Base-by-base conservation (phyloP, 2,797 vertebrate genomes). In the Lates japonicus region DNA sequence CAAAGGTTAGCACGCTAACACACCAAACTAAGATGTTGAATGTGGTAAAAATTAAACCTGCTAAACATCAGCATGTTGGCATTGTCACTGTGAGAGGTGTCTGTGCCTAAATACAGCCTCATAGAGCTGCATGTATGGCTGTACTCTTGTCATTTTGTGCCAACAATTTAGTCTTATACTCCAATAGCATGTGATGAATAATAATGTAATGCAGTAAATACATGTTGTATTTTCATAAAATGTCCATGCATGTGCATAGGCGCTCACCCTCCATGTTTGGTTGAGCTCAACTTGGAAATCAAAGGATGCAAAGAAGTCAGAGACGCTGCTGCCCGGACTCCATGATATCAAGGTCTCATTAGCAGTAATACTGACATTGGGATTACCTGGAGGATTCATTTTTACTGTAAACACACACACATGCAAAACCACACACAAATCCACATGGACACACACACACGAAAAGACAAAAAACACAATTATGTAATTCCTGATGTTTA, bases 271-370 rank as follows among this genome's bases (percentile, higher is more conserved):
- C 94, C 93, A 94, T 0, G 12, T 19, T 54, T 87, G 60, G 1
- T 84, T 94, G 62, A 91, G 49, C 81, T 94, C 87, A 78, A 92
- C 29, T 25, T 95, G 5, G 41, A 91, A 95, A 0, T 69, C 0
- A 12, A 89, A 84, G 0, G 0, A 0, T 0, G 0, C 0, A 0
- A 91, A 10, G 1, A 0, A 1, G 0, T 0, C 0, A 0, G 92
- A 88, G 19, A 2, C 17, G 7, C 73, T 80, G 7, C 5, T 1
- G 10, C 85, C 87, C 2, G 5, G 59, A 51, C 37, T 87, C 95
- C 94, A 95, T 0, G 58, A 85, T 42, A 95, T 66, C 57, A 33
- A 46, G 1, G 78, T 92, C 9, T 67, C 67, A 3, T 71, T 85
- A 3, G 58, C 65, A 1, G 39, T 78, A 25, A 48, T 65, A 69